Base-by-base conservation (phyloP, 2,888 invertebrate species). In the Ophioninae sp. region DNA sequence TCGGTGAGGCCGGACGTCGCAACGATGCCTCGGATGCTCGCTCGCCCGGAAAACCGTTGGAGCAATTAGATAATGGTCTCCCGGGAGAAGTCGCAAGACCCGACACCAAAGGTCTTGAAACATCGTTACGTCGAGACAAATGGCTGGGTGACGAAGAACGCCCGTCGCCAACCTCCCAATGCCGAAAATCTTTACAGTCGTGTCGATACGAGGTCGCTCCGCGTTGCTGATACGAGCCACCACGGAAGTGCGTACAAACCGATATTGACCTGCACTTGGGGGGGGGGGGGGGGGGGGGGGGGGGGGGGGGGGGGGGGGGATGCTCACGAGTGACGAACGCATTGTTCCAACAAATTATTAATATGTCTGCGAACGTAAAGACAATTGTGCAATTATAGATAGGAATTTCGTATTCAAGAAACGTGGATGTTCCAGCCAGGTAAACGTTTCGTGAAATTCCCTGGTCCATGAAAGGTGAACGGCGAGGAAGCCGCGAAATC, bases 21-120 rank as follows among this genome's bases (percentile, higher is more conserved):
- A 82, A 74, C 75, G 73, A 82, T 79, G 69, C 51, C 74, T 84
- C 81, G 78, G 13, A n/a, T 75, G 78, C 77, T 83, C 86, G 23
- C 59, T 87, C 87, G 74, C 64, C 80, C 79, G 83, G 85, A 85
- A 86, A 85, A 87, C 89, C 88, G 87, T 90, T 85, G 79, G 87
- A 87, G 86, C 87, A 88, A 89, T 89, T 90, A 89, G 86, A 86
- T 90, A 89, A 90, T 90, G 90, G 81, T 87, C 87, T 85, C 83
- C 65, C 22, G 88, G 88, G 87, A 87, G 78, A 51, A 39, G 56
- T 37, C 41, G 22, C 23, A 10, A 69, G 10, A 17, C 23, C 61
- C 44, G 41, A 10, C 37, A 67, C 22, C 23, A 22, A 13, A 39
- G 1, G 20, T 44, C 30, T 37, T 39, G 39, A 75, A 75, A 65